A percentile compares a stretch with the other conserved stretches of the same genome.
phyloP scores from a whole-genome alignment of 1,140 invertebrate genomes.

The Zaprionus gabonicus region DNA sequence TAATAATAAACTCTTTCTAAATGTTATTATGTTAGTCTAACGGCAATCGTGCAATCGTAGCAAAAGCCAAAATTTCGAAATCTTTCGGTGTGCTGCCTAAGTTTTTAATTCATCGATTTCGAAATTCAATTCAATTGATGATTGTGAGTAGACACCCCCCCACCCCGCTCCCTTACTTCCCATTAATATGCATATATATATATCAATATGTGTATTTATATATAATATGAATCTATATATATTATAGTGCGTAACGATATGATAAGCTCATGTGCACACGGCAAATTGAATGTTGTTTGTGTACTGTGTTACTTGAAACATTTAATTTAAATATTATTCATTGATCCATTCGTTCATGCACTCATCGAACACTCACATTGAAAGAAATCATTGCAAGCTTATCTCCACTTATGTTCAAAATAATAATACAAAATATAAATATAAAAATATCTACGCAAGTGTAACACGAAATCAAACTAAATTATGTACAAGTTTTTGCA shows the following conservation, averaged over 20 bases:
- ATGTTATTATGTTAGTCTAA: constrained; percentile 57
- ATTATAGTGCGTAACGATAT: constrained; percentile 36
- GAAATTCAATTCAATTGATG: constrained; percentile 55
- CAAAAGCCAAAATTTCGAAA: constrained; percentile 48
- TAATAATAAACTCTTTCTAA: constrained; percentile 40
- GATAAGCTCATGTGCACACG: constrained; percentile 44
- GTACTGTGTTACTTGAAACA: constrained; percentile 48
- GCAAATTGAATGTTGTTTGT: constrained; percentile 54
- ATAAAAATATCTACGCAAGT: constrained; percentile 38
- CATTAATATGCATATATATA: neutral
- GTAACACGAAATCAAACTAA: constrained; percentile 53
- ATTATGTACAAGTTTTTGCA: constrained; percentile 72
- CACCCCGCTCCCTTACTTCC: neutral
- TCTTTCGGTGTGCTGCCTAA: constrained; percentile 56
- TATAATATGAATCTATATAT: constrained; percentile 17
- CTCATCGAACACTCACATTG: constrained; percentile 16
- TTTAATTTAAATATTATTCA: constrained; percentile 26
- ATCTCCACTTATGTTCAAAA: constrained; percentile 51
- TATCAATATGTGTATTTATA: constrained; percentile 18
- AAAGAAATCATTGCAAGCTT: constrained; percentile 23
- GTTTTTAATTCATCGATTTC: constrained; percentile 32
- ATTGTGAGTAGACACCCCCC: constrained; percentile 40
- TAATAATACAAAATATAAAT: constrained; percentile 26
- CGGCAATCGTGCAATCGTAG: constrained; percentile 79
- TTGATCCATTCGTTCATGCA: constrained; percentile 46